phyloP scores from a whole-genome alignment of 30 jellyfish, hydroid and myxozoan genomes.

The Hydractinia symbiolongicarpus region DNA sequence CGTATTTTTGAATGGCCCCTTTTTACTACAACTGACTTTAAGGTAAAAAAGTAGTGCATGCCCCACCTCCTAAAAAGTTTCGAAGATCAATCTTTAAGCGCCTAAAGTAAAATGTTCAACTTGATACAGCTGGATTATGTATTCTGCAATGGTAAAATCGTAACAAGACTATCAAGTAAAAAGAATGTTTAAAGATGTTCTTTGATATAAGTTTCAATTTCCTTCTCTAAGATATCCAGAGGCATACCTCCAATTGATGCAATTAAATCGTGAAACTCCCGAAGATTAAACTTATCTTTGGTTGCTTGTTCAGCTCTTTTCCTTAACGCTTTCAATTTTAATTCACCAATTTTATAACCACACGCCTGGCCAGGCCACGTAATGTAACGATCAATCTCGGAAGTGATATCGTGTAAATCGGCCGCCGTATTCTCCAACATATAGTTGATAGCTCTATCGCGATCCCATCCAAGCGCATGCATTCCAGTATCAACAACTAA shows the following conservation, averaged over 20 bases:
- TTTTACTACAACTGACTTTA: no score
- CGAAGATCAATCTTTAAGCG: no score
- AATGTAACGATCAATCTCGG: conserved; percentile 87
- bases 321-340: conserved; percentile 60
- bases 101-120: no score
- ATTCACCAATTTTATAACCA: conserved; percentile 86
- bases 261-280: conserved; percentile 57
- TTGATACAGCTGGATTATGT: no score
- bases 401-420: conserved; percentile 47
- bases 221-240: conserved; percentile 24
- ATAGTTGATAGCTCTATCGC: conserved; percentile 58
- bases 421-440: conserved; percentile 70
- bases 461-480: conserved; percentile 83
- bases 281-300: conserved; percentile 59
- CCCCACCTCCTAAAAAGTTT: no score
- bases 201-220: background rate
- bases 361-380: conserved; percentile 96
- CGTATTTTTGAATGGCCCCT: no score
- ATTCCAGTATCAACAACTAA: conserved; percentile 91
- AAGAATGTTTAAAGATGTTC: background rate
- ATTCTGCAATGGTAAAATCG: no score
- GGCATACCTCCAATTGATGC: conserved; percentile 69
- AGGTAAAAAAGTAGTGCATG: no score
- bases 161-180: no score
- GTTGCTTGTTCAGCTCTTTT: conserved; percentile 32